Evolutionary conservation across 2,888 invertebrate genomes (phyloP).

Genomic region (Quadroppia sp.): DNA sequence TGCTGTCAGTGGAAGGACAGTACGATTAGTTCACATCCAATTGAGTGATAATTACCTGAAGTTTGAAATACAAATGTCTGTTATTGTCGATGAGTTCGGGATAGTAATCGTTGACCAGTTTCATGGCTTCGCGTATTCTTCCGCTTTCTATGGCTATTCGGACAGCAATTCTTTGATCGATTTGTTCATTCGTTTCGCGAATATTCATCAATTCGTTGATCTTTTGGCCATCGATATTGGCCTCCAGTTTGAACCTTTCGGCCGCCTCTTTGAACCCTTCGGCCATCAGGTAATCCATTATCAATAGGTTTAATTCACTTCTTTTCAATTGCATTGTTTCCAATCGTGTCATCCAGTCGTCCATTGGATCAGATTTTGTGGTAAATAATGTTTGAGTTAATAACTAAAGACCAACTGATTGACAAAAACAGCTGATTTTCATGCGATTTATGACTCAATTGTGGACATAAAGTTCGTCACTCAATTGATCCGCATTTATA

Average conservation of each 20-base stretch:
- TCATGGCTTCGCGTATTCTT: conserved; percentile 84
- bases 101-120: conserved; percentile 85
- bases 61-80: conserved; percentile 88
- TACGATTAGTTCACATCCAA: conserved; percentile 18
- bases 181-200: conserved; percentile 62
- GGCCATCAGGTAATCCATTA: conserved; percentile 92
- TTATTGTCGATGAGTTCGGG: conserved; percentile 93
- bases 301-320: conserved; percentile 90
- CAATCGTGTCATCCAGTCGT: conserved; percentile 29
- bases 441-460: too few species aligned
- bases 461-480: too few species aligned
- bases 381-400: neutral
- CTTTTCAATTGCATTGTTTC: conserved; percentile 67
- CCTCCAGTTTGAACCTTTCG: conserved; percentile 90
- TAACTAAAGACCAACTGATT: neutral
- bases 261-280: conserved; percentile 79
- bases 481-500: too few species aligned
- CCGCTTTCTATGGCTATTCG: conserved; percentile 90
- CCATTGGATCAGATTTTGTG: neutral
- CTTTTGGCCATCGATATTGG: conserved; percentile 64
- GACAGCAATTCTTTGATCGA: conserved; percentile 87
- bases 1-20: conserved; percentile 60
- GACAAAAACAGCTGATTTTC: neutral
- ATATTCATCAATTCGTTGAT: conserved; percentile 26
- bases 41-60: conserved; percentile 63